A percentile compares a stretch with the other conserved stretches of the same genome.
Conservation (phyloP, 2,797 vertebrate genomes). For the Peromyscus aztecus region DNA sequence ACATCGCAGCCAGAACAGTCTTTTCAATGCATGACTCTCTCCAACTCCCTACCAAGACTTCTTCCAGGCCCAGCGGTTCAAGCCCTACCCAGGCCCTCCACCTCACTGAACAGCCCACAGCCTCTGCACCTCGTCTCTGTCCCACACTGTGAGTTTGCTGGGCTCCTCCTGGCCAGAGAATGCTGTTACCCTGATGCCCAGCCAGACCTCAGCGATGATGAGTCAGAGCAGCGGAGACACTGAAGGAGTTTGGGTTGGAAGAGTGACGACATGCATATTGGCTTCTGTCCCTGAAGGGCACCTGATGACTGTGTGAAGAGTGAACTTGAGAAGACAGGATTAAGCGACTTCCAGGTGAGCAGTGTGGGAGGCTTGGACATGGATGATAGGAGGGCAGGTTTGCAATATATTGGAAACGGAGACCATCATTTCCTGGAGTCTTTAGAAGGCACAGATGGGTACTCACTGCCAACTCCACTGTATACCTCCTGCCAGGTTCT, state of each 20-base stretch:
- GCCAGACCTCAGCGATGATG: neutral
- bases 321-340: neutral
- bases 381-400: neutral
- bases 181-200: neutral
- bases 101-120: neutral
- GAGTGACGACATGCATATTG: neutral
- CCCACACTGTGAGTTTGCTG: neutral
- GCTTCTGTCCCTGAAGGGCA: slow-evolving; percentile 8
- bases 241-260: slow-evolving; percentile 9
- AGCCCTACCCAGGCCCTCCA: too few relatives aligned
- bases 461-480: neutral
- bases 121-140: neutral
- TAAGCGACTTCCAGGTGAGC: neutral
- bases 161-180: neutral
- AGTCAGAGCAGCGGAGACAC: neutral
- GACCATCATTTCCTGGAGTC: neutral
- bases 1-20: neutral
- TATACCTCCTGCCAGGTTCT: neutral
- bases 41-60: neutral
- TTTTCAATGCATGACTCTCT: slow-evolving; percentile 26
- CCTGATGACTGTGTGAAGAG: neutral
- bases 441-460: neutral
- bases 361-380: neutral
- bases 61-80: neutral
- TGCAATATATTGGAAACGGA: neutral